phyloP scores from a whole-genome alignment of 2,888 invertebrate genomes.

The Torymus tubicola region DNA sequence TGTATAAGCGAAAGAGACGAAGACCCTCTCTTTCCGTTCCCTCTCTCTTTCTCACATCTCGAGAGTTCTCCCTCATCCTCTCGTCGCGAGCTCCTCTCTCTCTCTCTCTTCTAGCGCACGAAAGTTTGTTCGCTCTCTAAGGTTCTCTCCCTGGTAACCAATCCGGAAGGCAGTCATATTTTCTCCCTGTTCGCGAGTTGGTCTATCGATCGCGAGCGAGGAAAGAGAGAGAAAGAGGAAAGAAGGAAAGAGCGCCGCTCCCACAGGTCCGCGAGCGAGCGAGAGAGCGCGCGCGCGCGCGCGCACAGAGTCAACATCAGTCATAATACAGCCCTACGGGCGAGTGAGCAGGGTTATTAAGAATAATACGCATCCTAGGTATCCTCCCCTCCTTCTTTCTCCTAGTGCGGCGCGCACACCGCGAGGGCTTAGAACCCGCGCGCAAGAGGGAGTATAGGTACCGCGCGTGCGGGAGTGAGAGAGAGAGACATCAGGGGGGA shows the following conservation, averaged over 20 bases:
- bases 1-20: conserved; percentile 13
- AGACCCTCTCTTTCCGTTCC: conserved; percentile 3
- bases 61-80: conserved; percentile 51
- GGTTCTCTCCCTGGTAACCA: conserved; percentile 65
- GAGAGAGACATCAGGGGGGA: conserved; percentile 44
- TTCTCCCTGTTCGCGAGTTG: conserved; percentile 65
- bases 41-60: conserved; percentile 26
- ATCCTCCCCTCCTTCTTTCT: conserved; percentile 59
- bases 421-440: conserved; percentile 61
- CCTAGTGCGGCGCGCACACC: conserved; percentile 52
- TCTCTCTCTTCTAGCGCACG: conserved; percentile 22
- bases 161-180: conserved; percentile 69
- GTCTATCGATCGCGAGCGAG: conserved; percentile 61
- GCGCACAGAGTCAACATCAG: conserved; percentile 75
- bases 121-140: conserved; percentile 53
- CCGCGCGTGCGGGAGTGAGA: conserved; percentile 47
- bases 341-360: conserved; percentile 74
- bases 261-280: conserved; percentile 63
- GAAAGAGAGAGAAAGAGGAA: conserved; percentile 4
- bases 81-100: conserved; percentile 54
- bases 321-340: conserved; percentile 74
- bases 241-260: not conserved
- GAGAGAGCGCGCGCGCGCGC: conserved; percentile 64
- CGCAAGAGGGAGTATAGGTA: no score
- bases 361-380: conserved; percentile 76